Evolutionary conservation across 2,888 invertebrate species (phyloP).

Genomic region (Clivina fossor): DNA sequence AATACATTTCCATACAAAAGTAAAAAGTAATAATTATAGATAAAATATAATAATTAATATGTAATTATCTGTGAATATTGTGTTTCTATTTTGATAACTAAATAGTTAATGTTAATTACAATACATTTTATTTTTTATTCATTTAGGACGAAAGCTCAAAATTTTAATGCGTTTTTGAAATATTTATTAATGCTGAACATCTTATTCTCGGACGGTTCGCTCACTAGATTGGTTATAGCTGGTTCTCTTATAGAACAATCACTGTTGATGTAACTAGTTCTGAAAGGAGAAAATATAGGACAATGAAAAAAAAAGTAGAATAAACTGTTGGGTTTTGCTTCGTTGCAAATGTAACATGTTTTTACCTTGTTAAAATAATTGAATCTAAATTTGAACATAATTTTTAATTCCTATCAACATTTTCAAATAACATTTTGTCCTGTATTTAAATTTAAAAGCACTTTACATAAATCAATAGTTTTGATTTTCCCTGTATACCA

Average conservation of each 20-base stretch:
- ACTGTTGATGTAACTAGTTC: neutral
- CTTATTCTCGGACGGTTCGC: neutral
- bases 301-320: neutral
- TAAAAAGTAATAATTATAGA: no score
- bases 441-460: no score
- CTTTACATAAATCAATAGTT: no score
- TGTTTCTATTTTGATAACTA: neutral
- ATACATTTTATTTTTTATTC: neutral
- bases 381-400: no score
- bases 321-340: neutral
- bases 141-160: slow-evolving; percentile 1
- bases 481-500: no score
- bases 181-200: neutral
- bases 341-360: neutral
- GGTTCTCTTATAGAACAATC: neutral
- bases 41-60: no score
- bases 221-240: neutral
- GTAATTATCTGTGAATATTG: no score
- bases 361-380: no score
- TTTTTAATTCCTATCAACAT: no score
- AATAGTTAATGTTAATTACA: neutral
- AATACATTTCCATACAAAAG: no score
- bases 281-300: neutral
- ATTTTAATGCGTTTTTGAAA: neutral
- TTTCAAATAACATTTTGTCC: no score